Evolutionary conservation across 2,797 vertebrate genomes (phyloP), one percentile per base, ranked within the genome.

Genomic region (Schizopygopsis pylzovi): DNA sequence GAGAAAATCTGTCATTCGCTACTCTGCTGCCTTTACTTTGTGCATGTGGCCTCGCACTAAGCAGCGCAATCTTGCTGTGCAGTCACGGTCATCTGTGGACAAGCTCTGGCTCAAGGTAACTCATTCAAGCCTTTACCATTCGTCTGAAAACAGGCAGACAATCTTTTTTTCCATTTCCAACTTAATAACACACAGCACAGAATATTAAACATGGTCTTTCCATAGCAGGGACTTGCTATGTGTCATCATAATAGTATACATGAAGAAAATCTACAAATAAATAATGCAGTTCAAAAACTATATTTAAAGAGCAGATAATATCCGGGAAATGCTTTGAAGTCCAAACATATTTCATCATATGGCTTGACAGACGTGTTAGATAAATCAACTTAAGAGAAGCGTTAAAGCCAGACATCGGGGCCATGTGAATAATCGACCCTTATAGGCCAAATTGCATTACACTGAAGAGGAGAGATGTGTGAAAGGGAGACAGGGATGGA

Each of bases 1-100:
- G 49, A 88, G 43, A 88, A 89, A 86, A 86, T 84, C 84, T 85
- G 65, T 86, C 80, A 77, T 81, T 85, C 80, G 25, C 63, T 45
- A 39, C 77, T 41, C 78, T 49, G 54, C 79, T 78, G 63, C 82
- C 15, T 76, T 65, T 75, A 33, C n/a, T 79, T 20, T 79, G 37
- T 84, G 63, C 9, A 11, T 79, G 12, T 78, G 70, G 33, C 61
- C 82, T 78, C 4, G 0, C 33, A 28, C 73, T 84, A 67, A 84
- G 67, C 73, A 68, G 45, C 25, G 71, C 73, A 67, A 77, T 68
- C 33, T 77, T 45, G 43, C 82, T 68, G 61, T 65, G 73, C 61
- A 41, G 33, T 52, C 20, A 83, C 16, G 59, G 72, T 76, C 82
- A 49, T 65, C 43, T 77, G 43, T 65, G 47, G 82, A 84, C 82